Base-by-base conservation (phyloP, 1,140 invertebrate species). In the Bombus soroeensis region DNA sequence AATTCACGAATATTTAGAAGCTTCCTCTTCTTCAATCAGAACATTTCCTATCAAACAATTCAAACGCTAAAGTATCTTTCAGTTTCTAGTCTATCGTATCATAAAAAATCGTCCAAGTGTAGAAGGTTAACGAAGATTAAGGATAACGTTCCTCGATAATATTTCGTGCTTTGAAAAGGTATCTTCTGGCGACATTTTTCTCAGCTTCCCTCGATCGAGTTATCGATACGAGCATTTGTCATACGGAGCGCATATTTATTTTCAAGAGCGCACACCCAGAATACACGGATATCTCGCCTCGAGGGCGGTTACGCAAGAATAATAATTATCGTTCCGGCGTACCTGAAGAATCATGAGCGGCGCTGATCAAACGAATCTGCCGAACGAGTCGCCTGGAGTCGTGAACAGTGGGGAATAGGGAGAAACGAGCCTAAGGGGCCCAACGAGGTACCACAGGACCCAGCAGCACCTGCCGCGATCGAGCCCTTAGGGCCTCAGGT, bases 281-380 rank as follows among this genome's bases (percentile, higher is more conserved):
- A 82, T 84, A 87, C 73, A 86, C 80, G 81, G 85, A 90, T 88
- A 88, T 90, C 86, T 90, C 86, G 86, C 81, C 86, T 75, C 66
- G 85, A 86, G 85, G 86, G 81, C 86, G 85, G 86, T 92, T 92
- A 90, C 87, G 89, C 89, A 91, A 92, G 90, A 83, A 91, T 90
- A 91, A 91, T 91, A 91, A 92, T 92, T 89, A 92, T 91, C 89
- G 72, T 90, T 77, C 86, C 81, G 66, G 57, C 74, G 83, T 91
- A 88, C 81, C 86, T 75, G 88, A 41, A 87, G 79, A 91, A 84
- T 88, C 83, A 66, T 89, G 91, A 89, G 91, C 91, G 88, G 87
- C 80, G 82, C 71, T 87, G 91, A 92, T 92, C 91, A 92, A 90
- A 91, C 91, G 91, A 88, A 85, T 86, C 85, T 86, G 80, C 85